Conservation (phyloP, 2,113 vertebrate species). For the Calypte anna region DNA sequence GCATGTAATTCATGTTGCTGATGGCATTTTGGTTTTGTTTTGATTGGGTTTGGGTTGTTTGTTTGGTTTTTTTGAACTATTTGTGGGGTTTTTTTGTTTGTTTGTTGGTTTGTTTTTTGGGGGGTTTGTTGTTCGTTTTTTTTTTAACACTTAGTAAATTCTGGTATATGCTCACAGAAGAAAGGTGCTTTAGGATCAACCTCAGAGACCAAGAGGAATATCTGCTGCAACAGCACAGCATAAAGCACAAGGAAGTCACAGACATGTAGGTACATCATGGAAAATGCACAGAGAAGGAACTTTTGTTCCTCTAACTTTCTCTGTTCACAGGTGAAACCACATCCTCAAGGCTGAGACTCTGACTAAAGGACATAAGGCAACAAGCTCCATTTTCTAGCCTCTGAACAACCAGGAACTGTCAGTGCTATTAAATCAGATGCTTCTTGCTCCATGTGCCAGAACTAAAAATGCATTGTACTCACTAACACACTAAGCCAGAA, state of each 20-base stretch:
- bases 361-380: not conserved
- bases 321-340: not conserved
- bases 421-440: not conserved
- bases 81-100: no score
- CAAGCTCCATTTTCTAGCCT: not conserved
- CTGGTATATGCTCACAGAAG: not conserved
- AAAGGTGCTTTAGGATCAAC: not conserved
- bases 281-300: not conserved
- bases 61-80: no score
- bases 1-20: not conserved
- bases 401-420: not conserved
- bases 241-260: not conserved
- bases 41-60: not conserved
- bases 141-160: not conserved
- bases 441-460: not conserved
- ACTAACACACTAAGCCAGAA: not conserved
- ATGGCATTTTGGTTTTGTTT: not conserved
- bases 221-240: not conserved
- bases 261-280: not conserved
- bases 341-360: not conserved
- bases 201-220: fast-evolving
- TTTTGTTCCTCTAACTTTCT: not conserved
- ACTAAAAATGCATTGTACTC: not conserved
- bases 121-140: not conserved
- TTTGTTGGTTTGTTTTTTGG: not conserved